Evolutionary conservation across 2,113 vertebrate genomes (phyloP).

Genomic region (Saimiri boliviensis): DNA sequence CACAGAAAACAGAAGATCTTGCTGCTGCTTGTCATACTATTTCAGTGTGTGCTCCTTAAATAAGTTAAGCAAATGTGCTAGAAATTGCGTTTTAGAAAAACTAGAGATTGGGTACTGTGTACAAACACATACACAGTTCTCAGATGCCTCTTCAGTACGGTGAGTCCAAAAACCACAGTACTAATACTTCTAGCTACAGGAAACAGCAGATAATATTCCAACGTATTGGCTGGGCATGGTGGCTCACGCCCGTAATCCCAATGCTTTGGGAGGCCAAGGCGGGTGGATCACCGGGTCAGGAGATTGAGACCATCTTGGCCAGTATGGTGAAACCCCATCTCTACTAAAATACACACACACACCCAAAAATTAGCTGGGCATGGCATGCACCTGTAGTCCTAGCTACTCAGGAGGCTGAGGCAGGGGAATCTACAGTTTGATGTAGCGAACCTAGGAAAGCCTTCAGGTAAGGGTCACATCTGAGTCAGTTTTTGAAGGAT

Average conservation of each 20-base stretch:
- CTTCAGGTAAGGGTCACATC: not conserved
- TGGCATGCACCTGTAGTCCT: too few species aligned
- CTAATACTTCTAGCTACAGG: not conserved
- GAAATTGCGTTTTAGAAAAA: not conserved
- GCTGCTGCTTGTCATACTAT: not conserved
- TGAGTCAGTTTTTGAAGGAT: not conserved
- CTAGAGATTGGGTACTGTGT: not conserved
- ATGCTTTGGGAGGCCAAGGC: too few species aligned
- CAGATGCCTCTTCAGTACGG: fast-evolving
- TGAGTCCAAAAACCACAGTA: not conserved
- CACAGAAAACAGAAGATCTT: not conserved
- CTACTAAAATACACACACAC: too few species aligned
- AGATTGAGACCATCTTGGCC: too few species aligned
- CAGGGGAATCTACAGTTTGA: too few species aligned
- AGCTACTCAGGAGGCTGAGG: too few species aligned
- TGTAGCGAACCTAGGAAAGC: not conserved
- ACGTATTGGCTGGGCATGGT: fast-evolving
- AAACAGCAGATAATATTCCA: not conserved
- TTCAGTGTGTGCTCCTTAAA: not conserved
- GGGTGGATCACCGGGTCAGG: too few species aligned
- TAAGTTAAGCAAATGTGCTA: not conserved
- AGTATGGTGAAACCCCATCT: too few species aligned
- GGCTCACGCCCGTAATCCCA: too few species aligned
- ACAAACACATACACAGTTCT: fast-evolving
- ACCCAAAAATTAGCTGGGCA: too few species aligned